Conservation (phyloP, 2,797 vertebrate genomes). For the Danio kyathit region DNA sequence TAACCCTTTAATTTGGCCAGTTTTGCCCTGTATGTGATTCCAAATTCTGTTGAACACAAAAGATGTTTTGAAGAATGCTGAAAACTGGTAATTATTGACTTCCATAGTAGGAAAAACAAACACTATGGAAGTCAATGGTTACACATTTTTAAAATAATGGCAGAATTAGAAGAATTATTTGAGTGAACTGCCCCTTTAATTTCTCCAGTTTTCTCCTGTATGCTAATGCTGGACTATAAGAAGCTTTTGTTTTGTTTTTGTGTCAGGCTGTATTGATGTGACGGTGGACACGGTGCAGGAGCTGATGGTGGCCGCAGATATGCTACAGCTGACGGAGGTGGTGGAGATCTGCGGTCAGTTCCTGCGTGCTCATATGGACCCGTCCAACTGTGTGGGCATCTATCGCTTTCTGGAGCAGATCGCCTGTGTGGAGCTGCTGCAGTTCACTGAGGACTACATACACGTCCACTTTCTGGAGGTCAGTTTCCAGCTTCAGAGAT, state of each 20-base stretch:
- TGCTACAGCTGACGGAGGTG: conserved; percentile 95
- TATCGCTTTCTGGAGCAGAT: conserved; percentile 98
- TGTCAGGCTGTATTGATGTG: conserved; percentile 85
- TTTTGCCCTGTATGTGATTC: too few relatives aligned
- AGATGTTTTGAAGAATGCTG: too few relatives aligned
- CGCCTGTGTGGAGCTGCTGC: conserved; percentile 88
- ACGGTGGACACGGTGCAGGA: conserved; percentile 93
- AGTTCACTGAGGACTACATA: conserved; percentile 95
- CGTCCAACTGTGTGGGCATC: conserved; percentile 93
- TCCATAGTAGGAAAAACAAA: too few relatives aligned
- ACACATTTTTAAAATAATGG: too few relatives aligned
- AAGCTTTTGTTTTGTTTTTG: neutral
- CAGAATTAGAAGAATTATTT: too few relatives aligned
- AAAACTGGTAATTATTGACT: too few relatives aligned
- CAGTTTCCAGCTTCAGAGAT: neutral
- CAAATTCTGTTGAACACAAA: too few relatives aligned
- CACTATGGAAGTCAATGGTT: too few relatives aligned
- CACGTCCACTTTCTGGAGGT: conserved; percentile 95
- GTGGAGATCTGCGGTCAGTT: conserved; percentile 94
- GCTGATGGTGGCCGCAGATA: conserved; percentile 95
- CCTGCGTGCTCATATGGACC: conserved; percentile 92
- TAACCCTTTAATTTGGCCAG: too few relatives aligned
- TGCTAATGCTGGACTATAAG: too few relatives aligned
- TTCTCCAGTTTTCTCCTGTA: too few relatives aligned
- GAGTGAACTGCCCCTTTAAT: too few relatives aligned